Conservation (phyloP, 2,797 vertebrate species). For the Sphaeramia orbicularis region DNA sequence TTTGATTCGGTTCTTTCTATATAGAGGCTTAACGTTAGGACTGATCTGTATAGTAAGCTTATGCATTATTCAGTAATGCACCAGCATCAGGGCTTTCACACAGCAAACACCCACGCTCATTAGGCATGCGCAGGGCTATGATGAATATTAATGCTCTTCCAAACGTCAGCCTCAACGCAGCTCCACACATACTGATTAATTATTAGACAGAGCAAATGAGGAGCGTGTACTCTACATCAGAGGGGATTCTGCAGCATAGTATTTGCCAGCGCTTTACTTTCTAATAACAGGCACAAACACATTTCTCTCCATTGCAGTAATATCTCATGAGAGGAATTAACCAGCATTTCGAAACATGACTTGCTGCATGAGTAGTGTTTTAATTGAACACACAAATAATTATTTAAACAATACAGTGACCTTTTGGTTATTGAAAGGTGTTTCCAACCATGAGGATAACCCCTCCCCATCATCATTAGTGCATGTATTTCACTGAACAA, state of each 20-base stretch:
- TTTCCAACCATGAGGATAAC: neutral
- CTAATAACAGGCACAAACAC: neutral
- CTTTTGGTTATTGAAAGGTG: conserved; percentile 13
- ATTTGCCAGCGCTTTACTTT: conserved; percentile 19
- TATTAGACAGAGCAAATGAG: conserved; percentile 62
- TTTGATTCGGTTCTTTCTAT: conserved; percentile 19
- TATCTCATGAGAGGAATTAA: conserved; percentile 31
- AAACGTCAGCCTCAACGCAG: conserved; percentile 39
- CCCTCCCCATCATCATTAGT: conserved; percentile 24
- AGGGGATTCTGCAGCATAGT: conserved; percentile 27
- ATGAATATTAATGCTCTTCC: conserved; percentile 68
- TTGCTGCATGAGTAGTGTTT: neutral
- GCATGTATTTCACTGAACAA: neutral
- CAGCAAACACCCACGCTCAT: conserved; percentile 55
- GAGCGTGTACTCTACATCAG: conserved; percentile 35
- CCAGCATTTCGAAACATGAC: neutral
- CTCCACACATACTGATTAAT: conserved; percentile 48
- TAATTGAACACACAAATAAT: too few species aligned
- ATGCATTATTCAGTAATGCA: conserved; percentile 71
- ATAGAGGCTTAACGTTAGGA: conserved; percentile 20
- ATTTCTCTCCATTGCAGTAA: neutral
- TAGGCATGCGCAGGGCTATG: conserved; percentile 43
- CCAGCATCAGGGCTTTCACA: conserved; percentile 47
- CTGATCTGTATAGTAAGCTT: conserved; percentile 46
- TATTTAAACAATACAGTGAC: neutral